Evolutionary conservation across 2,113 vertebrate species (phyloP).

Genomic region (Merops nubicus): DNA sequence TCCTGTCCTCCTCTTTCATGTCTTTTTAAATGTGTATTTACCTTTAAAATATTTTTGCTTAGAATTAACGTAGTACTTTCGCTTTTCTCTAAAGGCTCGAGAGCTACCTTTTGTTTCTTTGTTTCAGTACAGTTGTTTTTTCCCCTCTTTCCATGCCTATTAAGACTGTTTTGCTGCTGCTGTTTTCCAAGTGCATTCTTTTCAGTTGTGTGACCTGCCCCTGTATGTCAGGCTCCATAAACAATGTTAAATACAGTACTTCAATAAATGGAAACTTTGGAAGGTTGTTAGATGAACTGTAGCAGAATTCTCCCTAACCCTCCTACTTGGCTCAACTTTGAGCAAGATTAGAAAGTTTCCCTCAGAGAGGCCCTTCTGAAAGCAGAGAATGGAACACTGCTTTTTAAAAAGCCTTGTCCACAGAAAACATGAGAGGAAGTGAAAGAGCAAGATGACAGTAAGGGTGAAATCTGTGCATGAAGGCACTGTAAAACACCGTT

Average conservation of each 20-base stretch:
- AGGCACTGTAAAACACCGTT: neutral
- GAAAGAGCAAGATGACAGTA: neutral
- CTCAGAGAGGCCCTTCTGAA: neutral
- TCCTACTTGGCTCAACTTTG: neutral
- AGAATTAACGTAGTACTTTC: neutral
- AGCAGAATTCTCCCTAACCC: neutral
- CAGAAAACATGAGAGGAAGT: neutral
- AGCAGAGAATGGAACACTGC: neutral
- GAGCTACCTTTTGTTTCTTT: neutral
- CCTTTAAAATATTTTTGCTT: neutral
- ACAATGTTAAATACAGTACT: neutral
- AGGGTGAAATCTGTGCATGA: neutral
- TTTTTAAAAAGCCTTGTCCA: neutral
- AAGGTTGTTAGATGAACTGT: neutral
- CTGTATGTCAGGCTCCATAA: neutral
- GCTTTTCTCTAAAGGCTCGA: neutral
- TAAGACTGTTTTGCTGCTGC: neutral
- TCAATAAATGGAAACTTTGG: neutral
- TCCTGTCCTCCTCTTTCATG: neutral
- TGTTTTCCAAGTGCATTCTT: neutral
- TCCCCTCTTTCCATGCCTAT: neutral
- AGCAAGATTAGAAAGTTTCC: neutral
- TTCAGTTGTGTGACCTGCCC: rapidly evolving
- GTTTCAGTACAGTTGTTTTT: neutral
- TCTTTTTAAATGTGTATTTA: neutral